A percentile compares a stretch with the other conserved stretches of the same genome.
Conservation (phyloP, 2,797 vertebrate genomes). For the Ceryle rudis region DNA sequence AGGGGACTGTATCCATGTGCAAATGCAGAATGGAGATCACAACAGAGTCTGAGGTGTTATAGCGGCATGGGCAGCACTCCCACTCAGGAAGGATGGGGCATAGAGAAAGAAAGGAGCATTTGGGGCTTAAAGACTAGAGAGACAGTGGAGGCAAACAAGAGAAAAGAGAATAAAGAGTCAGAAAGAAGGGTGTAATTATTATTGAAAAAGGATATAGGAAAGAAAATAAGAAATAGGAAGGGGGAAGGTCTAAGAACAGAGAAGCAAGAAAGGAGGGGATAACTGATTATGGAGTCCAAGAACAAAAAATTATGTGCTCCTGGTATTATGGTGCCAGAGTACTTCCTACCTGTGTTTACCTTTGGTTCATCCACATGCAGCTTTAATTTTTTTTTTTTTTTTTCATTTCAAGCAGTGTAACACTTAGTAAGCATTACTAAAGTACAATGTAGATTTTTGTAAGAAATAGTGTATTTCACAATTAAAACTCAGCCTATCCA, state of each 20-base stretch:
- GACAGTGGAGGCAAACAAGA: neutral
- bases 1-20: conserved; percentile 71
- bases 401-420: neutral
- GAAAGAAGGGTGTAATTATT: neutral
- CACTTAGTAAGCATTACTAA: neutral
- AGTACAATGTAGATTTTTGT: neutral
- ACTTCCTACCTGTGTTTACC: neutral
- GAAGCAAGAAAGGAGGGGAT: neutral
- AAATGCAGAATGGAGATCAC: conserved; percentile 67
- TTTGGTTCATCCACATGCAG: neutral
- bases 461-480: neutral
- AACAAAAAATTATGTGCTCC: neutral
- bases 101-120: conserved; percentile 60
- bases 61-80: conserved; percentile 69
- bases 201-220: neutral
- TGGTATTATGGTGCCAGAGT: neutral
- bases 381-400: neutral
- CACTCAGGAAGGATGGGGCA: conserved; percentile 63
- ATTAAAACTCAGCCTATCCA: neutral
- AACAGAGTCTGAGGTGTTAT: conserved; percentile 75
- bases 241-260: neutral
- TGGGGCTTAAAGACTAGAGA: conserved; percentile 44
- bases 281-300: neutral
- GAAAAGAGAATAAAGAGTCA: neutral
- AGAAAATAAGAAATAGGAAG: neutral